These are phyloP conservation scores for Ariopsis seemanni DNA, from an alignment of 2,113 vertebrate species.

Conservation along the genomic window DNA sequence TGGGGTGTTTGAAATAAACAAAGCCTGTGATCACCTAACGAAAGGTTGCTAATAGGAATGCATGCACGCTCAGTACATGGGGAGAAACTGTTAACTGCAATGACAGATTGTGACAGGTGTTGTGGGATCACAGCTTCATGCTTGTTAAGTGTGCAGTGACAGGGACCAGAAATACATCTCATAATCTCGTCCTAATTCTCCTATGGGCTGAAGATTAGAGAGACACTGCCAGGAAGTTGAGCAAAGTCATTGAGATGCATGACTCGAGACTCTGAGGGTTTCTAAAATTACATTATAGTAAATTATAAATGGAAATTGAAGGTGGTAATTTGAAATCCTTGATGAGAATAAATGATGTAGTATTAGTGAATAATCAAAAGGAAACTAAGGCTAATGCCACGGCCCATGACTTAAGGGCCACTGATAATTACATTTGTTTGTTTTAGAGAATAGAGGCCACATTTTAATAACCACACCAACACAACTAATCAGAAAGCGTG, in stretches of 20 bases:
- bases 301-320: constrained; percentile 45
- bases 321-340: constrained; percentile 38
- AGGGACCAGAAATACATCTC: background rate
- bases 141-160: constrained; percentile 9
- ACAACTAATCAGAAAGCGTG: constrained; percentile 26
- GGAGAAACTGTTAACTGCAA: constrained; percentile 22
- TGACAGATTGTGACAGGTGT: constrained; percentile 38
- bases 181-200: background rate
- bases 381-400: constrained; percentile 36
- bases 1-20: constrained; percentile 36
- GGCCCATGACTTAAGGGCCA: constrained; percentile 34
- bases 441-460: constrained; percentile 26
- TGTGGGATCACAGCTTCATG: constrained; percentile 17
- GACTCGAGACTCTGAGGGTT: constrained; percentile 1
- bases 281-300: constrained; percentile 32
- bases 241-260: constrained; percentile 31
- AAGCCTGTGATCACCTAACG: constrained; percentile 40
- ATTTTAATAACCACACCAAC: constrained; percentile 36
- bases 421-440: constrained; percentile 40
- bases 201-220: background rate
- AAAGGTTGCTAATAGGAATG: constrained; percentile 47
- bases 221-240: background rate
- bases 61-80: constrained; percentile 20
- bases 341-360: constrained; percentile 46
- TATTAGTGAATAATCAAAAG: constrained; percentile 39